Evolutionary conservation across 1,140 invertebrate genomes (phyloP).

Genomic region (Panonychus citri): DNA sequence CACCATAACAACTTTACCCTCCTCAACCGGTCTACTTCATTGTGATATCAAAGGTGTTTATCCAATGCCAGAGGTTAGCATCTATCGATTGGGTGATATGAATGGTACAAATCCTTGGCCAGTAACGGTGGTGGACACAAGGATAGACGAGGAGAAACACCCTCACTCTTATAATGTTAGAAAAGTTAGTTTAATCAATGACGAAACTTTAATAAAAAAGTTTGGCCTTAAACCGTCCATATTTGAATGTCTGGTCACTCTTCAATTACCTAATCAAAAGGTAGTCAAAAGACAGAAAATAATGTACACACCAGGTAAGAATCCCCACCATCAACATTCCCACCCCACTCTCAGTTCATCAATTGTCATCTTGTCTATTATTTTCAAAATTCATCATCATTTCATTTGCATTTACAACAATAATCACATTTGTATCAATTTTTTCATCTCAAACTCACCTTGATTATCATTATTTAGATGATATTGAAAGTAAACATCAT

Average conservation of each 20-base stretch:
- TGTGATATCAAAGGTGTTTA: neutral
- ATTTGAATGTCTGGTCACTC: neutral
- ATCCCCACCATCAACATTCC: too few species aligned
- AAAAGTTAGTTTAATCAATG: neutral
- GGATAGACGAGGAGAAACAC: neutral
- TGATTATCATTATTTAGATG: too few species aligned
- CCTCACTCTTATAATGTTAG: neutral
- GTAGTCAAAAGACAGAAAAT: neutral
- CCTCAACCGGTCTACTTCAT: neutral
- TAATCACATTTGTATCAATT: too few species aligned
- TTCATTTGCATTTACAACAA: too few species aligned
- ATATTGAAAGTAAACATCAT: too few species aligned
- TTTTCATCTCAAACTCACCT: too few species aligned
- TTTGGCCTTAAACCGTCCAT: neutral
- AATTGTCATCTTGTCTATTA: too few species aligned
- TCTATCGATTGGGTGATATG: neutral
- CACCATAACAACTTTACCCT: too few species aligned
- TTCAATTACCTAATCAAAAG: neutral
- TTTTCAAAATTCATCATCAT: too few species aligned
- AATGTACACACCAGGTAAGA: too few species aligned
- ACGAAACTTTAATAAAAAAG: neutral
- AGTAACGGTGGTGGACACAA: neutral
- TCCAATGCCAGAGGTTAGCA: neutral
- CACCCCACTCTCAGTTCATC: too few species aligned
- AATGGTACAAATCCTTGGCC: neutral